Conservation (phyloP, 2,113 vertebrate genomes). For the Australoheros scitulus region DNA sequence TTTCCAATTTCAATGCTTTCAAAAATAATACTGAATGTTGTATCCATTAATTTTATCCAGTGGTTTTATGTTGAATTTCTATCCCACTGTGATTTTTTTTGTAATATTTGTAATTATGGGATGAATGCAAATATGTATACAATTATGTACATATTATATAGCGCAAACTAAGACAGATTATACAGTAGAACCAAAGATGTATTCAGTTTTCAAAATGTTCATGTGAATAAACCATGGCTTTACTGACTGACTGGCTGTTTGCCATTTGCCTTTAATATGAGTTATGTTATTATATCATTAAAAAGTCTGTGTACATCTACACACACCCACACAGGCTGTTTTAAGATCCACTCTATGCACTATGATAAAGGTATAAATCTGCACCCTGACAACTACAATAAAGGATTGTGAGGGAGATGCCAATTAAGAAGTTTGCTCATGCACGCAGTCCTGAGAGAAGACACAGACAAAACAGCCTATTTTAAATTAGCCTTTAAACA, state of each 20-base stretch:
- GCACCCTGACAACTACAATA: neutral
- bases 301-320: neutral
- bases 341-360: neutral
- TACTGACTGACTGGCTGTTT: slow-evolving; percentile 19
- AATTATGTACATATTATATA: slow-evolving; percentile 56
- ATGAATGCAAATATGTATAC: slow-evolving; percentile 41
- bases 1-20: slow-evolving; percentile 3
- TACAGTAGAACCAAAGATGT: slow-evolving; percentile 48
- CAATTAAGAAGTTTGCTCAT: neutral
- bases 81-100: slow-evolving; percentile 50
- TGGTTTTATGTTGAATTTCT: slow-evolving; percentile 56
- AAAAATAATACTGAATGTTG: neutral
- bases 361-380: neutral
- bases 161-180: slow-evolving; percentile 23
- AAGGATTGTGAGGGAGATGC: neutral
- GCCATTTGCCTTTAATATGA: slow-evolving; percentile 1
- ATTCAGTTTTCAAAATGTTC: slow-evolving; percentile 40
- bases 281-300: neutral
- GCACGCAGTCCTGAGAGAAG: neutral
- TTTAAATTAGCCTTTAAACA: neutral
- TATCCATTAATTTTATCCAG: slow-evolving; percentile 16
- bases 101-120: slow-evolving; percentile 63
- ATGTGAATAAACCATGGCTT: slow-evolving; percentile 58
- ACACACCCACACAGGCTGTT: neutral
- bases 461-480: neutral